A percentile compares a stretch with the other conserved stretches of the same genome.
phyloP scores from a whole-genome alignment of 92 coral and sea anemone genomes.

The Epizoanthus fatuus region DNA sequence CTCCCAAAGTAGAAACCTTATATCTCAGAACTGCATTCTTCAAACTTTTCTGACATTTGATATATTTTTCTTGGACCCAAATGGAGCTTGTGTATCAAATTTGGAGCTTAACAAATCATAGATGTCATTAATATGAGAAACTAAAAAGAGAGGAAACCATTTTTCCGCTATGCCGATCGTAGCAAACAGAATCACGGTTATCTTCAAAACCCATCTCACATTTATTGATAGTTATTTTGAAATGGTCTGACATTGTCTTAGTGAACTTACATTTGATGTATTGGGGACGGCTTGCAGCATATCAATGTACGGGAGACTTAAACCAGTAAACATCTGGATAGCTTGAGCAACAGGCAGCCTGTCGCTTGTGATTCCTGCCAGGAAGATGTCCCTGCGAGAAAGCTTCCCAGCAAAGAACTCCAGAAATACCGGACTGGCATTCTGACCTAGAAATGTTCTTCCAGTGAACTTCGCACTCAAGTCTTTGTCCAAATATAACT shows the following conservation, averaged over 20 bases:
- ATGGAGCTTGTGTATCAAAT: too few species aligned
- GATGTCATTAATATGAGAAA: too few species aligned
- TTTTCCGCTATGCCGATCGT: too few species aligned
- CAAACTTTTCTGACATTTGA: too few species aligned
- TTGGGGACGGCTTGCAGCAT: conserved; percentile 60
- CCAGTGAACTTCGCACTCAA: conserved; percentile 88
- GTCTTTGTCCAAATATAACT: conserved; percentile 75
- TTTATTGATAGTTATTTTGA: too few species aligned
- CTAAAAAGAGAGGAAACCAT: too few species aligned
- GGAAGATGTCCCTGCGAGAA: conserved; percentile 60
- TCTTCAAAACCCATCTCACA: too few species aligned
- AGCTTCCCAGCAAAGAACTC: conserved; percentile 85
- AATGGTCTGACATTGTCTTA: not conserved
- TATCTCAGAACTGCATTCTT: too few species aligned
- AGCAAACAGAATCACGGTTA: too few species aligned
- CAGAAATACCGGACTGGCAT: conserved; percentile 63
- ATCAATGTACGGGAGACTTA: conserved; percentile 78
- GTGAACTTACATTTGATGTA: conserved; percentile 65
- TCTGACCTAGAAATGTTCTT: conserved; percentile 62
- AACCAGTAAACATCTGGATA: conserved; percentile 72
- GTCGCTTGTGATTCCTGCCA: conserved; percentile 82
- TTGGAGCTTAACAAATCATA: too few species aligned
- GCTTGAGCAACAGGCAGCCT: conserved; percentile 74
- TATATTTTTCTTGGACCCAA: too few species aligned
- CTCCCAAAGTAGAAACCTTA: too few species aligned